Base-by-base conservation (phyloP, 2,113 vertebrate species). In the Siphamia tubifer region DNA sequence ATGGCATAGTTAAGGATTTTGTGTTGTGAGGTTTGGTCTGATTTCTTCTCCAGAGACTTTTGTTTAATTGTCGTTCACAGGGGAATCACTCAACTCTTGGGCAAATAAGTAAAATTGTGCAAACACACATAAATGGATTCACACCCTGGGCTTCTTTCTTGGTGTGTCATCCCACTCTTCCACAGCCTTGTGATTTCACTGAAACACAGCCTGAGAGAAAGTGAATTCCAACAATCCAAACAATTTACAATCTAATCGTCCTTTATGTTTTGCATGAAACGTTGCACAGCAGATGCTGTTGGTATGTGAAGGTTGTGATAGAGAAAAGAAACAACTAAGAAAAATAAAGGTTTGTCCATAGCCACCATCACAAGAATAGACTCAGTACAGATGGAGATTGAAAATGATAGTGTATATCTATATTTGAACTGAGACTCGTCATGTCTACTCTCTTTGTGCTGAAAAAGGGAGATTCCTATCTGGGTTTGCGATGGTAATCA, bases 41-140 rank as follows among this genome's bases (percentile, higher is more conserved):
- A 84, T 71, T 78, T 56, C 55, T 77, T 55, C 74, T 68, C 67
- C 13, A 32, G 81, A 83, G 78, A 81, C 36, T 56, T 76, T 47
- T 68, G 61, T 82, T 76, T 87, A 88, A 91, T 90, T 88, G 87
- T 51, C 49, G 27, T 57, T 77, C 68, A 15, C 79, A 65, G 62
- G 76, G 79, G 76, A 71, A 77, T 79, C 56, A 54, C 49, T 70
- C 60, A 42, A 77, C 81, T 81, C 32, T 30, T 49, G 57, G 74
- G 83, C 54, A 21, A 65, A 76, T 48, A 25, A 53, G 43, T 38
- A 23, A 27, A 67, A 44, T 47, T 63, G 45, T 51, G 19, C 27
- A 64, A 34, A 51, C 40, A 60, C 57, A 75, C 58, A 65, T 23
- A 39, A 0, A 15, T 27, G 20, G 16, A 38, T 52, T 53, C 17